Base-by-base conservation (phyloP, 2,113 vertebrate species). In the Caloenas nicobarica region DNA sequence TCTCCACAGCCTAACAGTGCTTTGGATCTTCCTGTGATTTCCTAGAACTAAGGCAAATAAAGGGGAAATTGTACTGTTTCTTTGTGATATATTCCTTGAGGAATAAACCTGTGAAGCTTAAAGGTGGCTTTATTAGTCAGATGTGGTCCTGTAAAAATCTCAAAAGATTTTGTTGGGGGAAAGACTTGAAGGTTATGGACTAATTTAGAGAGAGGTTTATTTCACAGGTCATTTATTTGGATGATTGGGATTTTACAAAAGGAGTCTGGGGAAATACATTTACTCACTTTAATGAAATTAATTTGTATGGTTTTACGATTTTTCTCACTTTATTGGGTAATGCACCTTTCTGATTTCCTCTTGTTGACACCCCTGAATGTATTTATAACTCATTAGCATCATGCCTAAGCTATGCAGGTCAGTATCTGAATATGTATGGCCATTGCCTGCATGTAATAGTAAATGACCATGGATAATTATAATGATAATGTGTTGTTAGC, bases 161-260 rank as follows among this genome's bases (percentile, higher is more conserved):
- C 23, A 12, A 65, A 46, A 92, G 50, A 81, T 73, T 81, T 81
- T 86, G 58, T 10, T 53, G 16, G 23, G 29, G 14, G 28, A 84
- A 92, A 81, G 72, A 82, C 71, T 79, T 88, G 83, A 86, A 94
- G 42, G 61, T 61, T 95, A 86, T 71, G 34, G 93, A 73, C 88
- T 82, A 86, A 86, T 96, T 96, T 94, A 94, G 87, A 42, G 57
- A 61, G 69, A 96, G 36, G 34, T 88, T 96, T 93, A 95, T 97
- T 97, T 97, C 88, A 95, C 81, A 85, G 81, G 48, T 91, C 70
- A 90, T 95, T 95, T 96, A 91, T 94, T 91, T 92, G 83, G 76
- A 86, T 93, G 87, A 95, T 74, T 95, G 81, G 66, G 86, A 83
- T 74, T 94, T 89, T 91, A 80, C 24, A 90, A 80, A 81, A 74